Evolutionary conservation across 2,797 vertebrate genomes (phyloP), one percentile per base, ranked within the genome.

Genomic region (Botia kubotai): DNA sequence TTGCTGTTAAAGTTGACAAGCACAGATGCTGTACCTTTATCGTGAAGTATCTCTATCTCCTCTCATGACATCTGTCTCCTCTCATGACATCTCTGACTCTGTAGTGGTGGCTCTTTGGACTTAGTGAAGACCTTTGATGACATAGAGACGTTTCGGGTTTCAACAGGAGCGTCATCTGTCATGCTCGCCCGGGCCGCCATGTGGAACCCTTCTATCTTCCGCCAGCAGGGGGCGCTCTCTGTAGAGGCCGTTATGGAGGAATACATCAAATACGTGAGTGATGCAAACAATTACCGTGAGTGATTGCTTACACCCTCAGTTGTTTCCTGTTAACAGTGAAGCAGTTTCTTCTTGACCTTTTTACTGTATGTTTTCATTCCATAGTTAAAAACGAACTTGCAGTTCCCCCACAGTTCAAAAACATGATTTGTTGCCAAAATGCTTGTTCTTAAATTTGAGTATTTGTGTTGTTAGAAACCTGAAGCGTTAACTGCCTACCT

Each of bases 141-240:
- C 80, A 90, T 94, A 0, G 85, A 90, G 29, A 87, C 55, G 71
- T 94, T 93, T 86, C 86, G 89, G 72, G 78, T 26, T 77, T 83
- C 75, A 0, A 94, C 96, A 0, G 94, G 92, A 4, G 88, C 97
- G 0, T 96, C 96, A 0, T 98, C 97, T 0, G 96, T 98, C 72
- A 99, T 99, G 98, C 85, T 99, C 74, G 98, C 96, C 48, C 95
- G 97, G 0, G 95, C 96, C 0, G 98, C 97, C 82, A 99, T 99
- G 98, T 98, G 97, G 97, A 99, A 99, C 85, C 94, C 95, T 0
- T 99, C 98, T 0, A 88, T 99, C 87, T 99, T 99, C 90, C 91
- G 93, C 74, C 89, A 85, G 83, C 92, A 94, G 73, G 97, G 97
- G 0, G 87, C 87, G 0, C 90, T 93, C 74, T 91, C 96, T 48